Evolutionary conservation across 1,140 invertebrate genomes (phyloP), one percentile per base, ranked within the genome.

Genomic region (Penaeus japonicus): DNA sequence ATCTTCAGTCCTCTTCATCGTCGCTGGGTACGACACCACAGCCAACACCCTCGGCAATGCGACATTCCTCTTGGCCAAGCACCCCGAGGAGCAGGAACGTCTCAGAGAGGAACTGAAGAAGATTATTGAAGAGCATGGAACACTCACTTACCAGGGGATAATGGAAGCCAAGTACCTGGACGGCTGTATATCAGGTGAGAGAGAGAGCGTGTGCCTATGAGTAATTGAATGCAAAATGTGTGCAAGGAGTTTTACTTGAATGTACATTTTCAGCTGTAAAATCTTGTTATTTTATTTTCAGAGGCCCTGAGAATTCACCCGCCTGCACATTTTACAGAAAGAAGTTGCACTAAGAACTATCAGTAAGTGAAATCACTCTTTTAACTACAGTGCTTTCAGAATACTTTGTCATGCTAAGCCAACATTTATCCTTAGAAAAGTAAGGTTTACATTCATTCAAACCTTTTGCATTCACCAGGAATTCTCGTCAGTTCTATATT

Each of bases 21-120:
- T 93, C 15, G 92, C 92, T 73, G 93, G 93, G 47, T 94, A 92
- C 82, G 93, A 94, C 53, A 94, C 93, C 0, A 93, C 93, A 15
- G 91, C 93, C 7, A 92, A 91, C 47, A 90, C 93, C 0, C 90
- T 94, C 17, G 83, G 91, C 18, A 92, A 91, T 70, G 87, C 91
- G 1, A 59, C 92, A 2, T 93, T 92, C 87, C 86, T 90, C 17
- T 90, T 94, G 53, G 93, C 93, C 1, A 91, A 90, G 30, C 86
- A 94, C 90, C 35, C 80, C 10, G 12, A 62, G 17, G 65, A 30
- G n/a, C 89, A 90, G 92, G 92, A 62, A 92, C 32, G 24, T 1
- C 53, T 90, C 22, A 62, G 89, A 7, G 20, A 82, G 22, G 89
- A 90, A 22, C 79, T 90, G 27, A 30, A 12, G 22, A 81, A 27